Percentiles rank a stretch among this genome's conserved stretches.
These are phyloP conservation scores for Raja brachyura DNA, from an alignment of 2,113 vertebrate genomes.

Conservation along the genomic window DNA sequence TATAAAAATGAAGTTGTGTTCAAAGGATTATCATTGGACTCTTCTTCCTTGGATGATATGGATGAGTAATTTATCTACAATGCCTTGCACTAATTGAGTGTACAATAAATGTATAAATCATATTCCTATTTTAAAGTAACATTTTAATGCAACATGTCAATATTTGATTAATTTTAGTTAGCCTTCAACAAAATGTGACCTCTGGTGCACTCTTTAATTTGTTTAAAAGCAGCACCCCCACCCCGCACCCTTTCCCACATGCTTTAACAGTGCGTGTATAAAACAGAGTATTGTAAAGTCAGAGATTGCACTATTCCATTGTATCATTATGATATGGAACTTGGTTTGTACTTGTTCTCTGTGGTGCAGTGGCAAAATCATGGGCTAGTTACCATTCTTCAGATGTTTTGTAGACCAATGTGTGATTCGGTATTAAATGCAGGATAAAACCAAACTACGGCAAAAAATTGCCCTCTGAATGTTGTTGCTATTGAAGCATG, in stretches of 20 bases:
- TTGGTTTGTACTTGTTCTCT: conserved; percentile 15
- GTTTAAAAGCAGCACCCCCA: background rate
- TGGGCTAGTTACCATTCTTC: background rate
- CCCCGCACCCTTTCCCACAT: background rate
- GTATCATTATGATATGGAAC: background rate
- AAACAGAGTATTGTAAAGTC: background rate
- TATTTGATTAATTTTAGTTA: background rate
- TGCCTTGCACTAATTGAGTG: conserved; percentile 35
- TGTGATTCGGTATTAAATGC: background rate
- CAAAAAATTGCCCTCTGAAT: background rate
- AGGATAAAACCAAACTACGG: conserved; percentile 11
- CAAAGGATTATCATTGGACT: conserved; percentile 25
- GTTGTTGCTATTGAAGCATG: background rate
- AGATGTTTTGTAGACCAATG: background rate
- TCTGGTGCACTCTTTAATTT: no score
- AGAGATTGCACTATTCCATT: conserved; percentile 15
- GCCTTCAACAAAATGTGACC: conserved; percentile 21
- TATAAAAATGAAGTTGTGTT: conserved; percentile 3
- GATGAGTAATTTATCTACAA: conserved; percentile 33
- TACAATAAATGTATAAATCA: conserved; percentile 6
- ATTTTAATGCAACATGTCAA: conserved; percentile 20
- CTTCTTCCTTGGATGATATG: conserved; percentile 32
- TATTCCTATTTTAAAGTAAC: conserved; percentile 23
- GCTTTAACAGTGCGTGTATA: conserved; percentile 16
- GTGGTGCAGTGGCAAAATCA: background rate